Base-by-base conservation (phyloP, 2,113 vertebrate genomes). In the Raja brachyura region DNA sequence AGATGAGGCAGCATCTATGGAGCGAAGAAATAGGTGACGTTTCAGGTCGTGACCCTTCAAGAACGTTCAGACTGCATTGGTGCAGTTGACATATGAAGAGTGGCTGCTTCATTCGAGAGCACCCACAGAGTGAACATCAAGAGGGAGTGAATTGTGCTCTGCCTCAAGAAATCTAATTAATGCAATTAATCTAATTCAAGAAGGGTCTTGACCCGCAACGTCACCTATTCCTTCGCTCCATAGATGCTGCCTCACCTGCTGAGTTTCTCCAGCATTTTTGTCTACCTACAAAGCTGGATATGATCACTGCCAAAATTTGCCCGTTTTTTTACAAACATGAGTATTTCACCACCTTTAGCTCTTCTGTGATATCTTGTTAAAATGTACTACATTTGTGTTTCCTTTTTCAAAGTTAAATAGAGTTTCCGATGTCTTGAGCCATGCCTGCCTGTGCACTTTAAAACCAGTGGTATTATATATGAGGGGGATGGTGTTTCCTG, bases 261-360 rank as follows among this genome's bases (percentile, higher is more conserved):
- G 39, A 48, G 39, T 48, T 48, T 48, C 39, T 48, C 39, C 39
- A 48, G 39, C 39, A 48, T 48, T 48, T 48, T 48, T 48, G 39
- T 48, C 39, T 48, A 48, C 39, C 39, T 48, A 48, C 39, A 48
- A 48, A 48, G 39, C 39, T 48, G 39, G 39, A 48, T 48, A 48
- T 48, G 39, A 48, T 48, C 39, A 48, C 39, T 48, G 39, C 33
- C 4, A 39, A 48, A 74, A 48, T 73, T 92, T 33, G 5, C 10
- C 33, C 20, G 39, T 73, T 48, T 48, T 11, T 90, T 74, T 92
- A 73, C 11, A 22, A 74, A 48, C 9, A 10, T 54, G 18, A 92
- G 20, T 92, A 48, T 73, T 92, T 74, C 63, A 39, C 66, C 39
- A 92, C 16, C 18, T 74, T 92, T 92, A 92, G n/a, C 18, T n/a